A percentile compares a stretch with the other conserved stretches of the same genome.
phyloP scores from a whole-genome alignment of 2,888 invertebrate genomes.

The Choristoneura rosaceana region DNA sequence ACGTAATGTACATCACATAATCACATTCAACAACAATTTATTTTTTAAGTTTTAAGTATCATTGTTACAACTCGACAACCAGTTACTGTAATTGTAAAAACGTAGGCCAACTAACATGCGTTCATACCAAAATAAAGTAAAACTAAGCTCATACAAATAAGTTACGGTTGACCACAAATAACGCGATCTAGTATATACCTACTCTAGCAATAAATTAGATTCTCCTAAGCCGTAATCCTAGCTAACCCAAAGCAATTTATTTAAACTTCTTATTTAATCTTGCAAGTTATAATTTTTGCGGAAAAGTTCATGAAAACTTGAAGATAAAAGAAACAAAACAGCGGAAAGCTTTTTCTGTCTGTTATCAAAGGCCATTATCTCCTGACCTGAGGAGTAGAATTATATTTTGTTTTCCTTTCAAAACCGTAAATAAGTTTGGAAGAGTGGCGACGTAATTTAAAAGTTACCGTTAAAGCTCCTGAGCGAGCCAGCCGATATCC shows the following conservation, averaged over 20 bases:
- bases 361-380: conserved; percentile 84
- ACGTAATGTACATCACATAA: too few relatives aligned
- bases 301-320: conserved; percentile 78
- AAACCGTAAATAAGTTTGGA: conserved; percentile 73
- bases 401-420: conserved; percentile 75
- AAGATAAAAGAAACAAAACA: conserved; percentile 84
- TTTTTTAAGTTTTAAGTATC: too few relatives aligned
- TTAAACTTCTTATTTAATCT: conserved; percentile 83
- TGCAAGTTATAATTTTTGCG: conserved; percentile 82
- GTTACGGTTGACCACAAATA: conserved; percentile 9
- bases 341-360: conserved; percentile 84
- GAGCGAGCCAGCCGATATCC: conserved; percentile 20
- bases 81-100: too few relatives aligned
- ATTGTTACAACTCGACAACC: too few relatives aligned
- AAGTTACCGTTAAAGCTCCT: conserved; percentile 63
- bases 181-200: conserved; percentile 8
- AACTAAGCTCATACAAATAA: conserved; percentile 10
- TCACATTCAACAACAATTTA: too few relatives aligned
- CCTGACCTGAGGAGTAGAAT: conserved; percentile 83
- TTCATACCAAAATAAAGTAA: neutral
- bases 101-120: too few relatives aligned
- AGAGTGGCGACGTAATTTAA: conserved; percentile 78
- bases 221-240: conserved; percentile 69
- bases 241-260: conserved; percentile 77
- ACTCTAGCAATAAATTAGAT: conserved; percentile 57